Evolutionary conservation across 2,113 vertebrate genomes (phyloP).

Genomic region (Lophura nycthemera): DNA sequence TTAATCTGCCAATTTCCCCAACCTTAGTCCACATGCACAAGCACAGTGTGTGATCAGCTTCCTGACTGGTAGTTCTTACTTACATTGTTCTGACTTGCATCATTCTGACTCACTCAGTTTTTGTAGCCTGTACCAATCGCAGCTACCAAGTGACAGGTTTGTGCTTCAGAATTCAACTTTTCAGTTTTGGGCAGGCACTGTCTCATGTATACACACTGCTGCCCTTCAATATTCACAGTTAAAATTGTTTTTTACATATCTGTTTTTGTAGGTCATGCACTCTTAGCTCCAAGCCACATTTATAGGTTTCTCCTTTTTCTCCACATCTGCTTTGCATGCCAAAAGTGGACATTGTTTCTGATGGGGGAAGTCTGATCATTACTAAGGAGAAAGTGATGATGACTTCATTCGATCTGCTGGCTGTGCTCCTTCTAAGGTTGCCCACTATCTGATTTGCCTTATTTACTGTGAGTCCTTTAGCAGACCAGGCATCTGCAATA

Average conservation of each 20-base stretch:
- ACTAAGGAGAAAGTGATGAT: background rate
- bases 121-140: background rate
- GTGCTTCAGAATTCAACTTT: background rate
- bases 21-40: background rate
- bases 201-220: accelerated
- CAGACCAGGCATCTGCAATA: background rate
- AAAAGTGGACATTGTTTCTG: background rate
- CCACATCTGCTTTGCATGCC: background rate
- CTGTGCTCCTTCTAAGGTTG: background rate
- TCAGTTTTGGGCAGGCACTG: background rate
- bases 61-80: background rate
- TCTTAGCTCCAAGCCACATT: background rate
- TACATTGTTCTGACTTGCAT: background rate
- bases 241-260: background rate
- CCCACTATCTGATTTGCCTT: background rate
- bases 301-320: background rate
- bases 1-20: background rate
- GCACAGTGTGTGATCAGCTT: background rate
- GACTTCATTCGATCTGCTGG: background rate
- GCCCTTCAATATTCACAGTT: background rate
- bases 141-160: background rate
- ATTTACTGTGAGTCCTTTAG: background rate
- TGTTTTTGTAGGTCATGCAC: background rate
- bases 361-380: background rate
- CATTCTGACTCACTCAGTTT: background rate